Percentiles rank a stretch among this genome's conserved stretches.
phyloP scores from a whole-genome alignment of 2,797 vertebrate species.

The Moxostoma hubbsi region DNA sequence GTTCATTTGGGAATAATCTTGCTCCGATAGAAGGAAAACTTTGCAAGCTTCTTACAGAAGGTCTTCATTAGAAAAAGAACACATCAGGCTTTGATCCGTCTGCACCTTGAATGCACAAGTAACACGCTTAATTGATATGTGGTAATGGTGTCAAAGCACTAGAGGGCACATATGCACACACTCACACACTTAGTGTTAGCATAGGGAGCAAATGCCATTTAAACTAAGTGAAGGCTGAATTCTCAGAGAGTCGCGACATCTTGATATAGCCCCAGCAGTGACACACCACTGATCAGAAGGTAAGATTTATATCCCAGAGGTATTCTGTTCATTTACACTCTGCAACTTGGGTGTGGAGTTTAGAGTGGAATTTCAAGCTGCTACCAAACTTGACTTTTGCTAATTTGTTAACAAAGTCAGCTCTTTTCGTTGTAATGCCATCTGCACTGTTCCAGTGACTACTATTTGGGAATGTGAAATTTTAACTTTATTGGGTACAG shows the following conservation, averaged over 20 bases:
- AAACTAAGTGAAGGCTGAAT: conserved; percentile 41
- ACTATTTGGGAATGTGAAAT: conserved; percentile 21
- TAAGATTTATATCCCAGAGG: conserved; percentile 50
- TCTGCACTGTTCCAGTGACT: conserved; percentile 22
- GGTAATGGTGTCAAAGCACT: conserved; percentile 73
- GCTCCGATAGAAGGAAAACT: conserved; percentile 19
- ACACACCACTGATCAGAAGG: conserved; percentile 56
- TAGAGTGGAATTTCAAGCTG: conserved; percentile 55
- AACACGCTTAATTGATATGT: conserved; percentile 74
- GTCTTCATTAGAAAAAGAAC: conserved; percentile 40
- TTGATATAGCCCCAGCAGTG: conserved; percentile 59
- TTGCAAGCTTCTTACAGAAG: conserved; percentile 23
- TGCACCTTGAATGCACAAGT: conserved; percentile 62
- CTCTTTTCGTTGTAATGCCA: conserved; percentile 68
- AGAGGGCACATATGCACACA: conserved; percentile 51
- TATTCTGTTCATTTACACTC: conserved; percentile 78
- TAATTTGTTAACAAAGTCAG: conserved; percentile 66
- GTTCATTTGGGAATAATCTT: conserved; percentile 25
- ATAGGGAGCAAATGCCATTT: conserved; percentile 47
- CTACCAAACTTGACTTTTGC: conserved; percentile 60
- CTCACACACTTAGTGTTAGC: conserved; percentile 35
- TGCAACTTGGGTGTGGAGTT: conserved; percentile 70
- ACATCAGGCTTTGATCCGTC: conserved; percentile 48
- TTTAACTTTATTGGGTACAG: conserved; percentile 28
- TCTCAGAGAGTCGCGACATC: conserved; percentile 63